These are phyloP conservation scores for Elachura formosa DNA, from an alignment of 2,113 vertebrate species.

Conservation along the genomic window DNA sequence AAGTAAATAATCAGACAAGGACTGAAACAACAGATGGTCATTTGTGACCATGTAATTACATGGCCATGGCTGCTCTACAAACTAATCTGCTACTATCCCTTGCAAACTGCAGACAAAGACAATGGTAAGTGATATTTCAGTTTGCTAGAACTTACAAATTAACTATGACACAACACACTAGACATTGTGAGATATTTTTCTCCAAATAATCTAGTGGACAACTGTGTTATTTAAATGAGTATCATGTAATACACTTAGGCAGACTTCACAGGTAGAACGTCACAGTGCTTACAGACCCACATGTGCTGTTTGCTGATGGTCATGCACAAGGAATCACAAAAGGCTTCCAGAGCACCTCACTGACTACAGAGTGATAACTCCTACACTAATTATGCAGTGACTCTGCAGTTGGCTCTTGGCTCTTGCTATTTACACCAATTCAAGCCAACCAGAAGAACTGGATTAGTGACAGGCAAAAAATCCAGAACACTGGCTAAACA, in stretches of 20 bases:
- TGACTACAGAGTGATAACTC: background rate
- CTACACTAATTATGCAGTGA: background rate
- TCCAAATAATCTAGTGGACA: background rate
- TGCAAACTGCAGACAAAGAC: conserved; percentile 1
- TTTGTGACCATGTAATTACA: conserved; percentile 39
- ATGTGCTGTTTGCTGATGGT: background rate
- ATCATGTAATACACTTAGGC: background rate
- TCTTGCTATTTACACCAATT: background rate
- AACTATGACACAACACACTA: background rate
- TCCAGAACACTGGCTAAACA: background rate
- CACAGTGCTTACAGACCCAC: background rate
- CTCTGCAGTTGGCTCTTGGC: background rate
- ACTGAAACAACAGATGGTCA: conserved; percentile 47
- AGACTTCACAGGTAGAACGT: background rate
- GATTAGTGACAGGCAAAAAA: background rate
- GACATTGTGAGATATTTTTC: background rate
- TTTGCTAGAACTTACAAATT: background rate
- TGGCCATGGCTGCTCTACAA: background rate
- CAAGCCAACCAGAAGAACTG: background rate
- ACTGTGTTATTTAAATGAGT: background rate
- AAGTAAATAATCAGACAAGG: conserved; percentile 18
- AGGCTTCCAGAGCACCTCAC: background rate
- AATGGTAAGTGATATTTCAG: background rate
- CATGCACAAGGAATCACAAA: background rate
- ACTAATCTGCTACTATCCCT: conserved; percentile 2